A percentile compares a stretch with the other conserved stretches of the same genome.
These are phyloP conservation scores for Melanotaenia trifasciata DNA, from an alignment of 2,797 vertebrate species.

Conservation along the genomic window DNA sequence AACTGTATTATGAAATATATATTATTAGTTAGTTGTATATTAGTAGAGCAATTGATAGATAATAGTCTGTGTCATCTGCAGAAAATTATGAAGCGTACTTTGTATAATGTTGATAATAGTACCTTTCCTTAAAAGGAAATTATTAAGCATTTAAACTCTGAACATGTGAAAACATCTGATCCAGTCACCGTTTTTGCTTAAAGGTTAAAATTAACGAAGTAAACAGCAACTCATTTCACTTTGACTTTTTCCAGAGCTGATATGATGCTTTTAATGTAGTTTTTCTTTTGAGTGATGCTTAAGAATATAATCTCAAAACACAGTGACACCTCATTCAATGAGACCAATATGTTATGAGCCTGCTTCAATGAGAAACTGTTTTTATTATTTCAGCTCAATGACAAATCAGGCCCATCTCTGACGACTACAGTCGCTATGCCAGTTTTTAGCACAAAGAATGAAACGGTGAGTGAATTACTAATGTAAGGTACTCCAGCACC, in stretches of 20 bases:
- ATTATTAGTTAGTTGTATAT: no score
- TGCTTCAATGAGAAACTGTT: background rate
- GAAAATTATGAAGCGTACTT: no score
- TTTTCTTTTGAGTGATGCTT: slow-evolving; percentile 9
- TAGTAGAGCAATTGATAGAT: no score
- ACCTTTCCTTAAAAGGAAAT: background rate
- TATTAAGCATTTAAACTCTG: background rate
- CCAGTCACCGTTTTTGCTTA: background rate
- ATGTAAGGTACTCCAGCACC: background rate
- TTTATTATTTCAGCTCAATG: slow-evolving; percentile 84
- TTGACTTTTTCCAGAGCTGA: background rate
- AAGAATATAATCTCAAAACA: background rate
- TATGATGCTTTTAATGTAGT: background rate
- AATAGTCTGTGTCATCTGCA: background rate
- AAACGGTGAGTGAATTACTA: slow-evolving; percentile 84
- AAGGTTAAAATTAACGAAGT: background rate
- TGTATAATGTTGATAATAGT: background rate
- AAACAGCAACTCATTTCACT: background rate
- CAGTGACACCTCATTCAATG: background rate
- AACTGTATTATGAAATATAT: background rate
- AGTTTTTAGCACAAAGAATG: slow-evolving; percentile 98
- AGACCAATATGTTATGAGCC: background rate
- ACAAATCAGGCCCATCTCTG: slow-evolving; percentile 89
- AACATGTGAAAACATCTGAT: background rate
- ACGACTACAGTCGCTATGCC: slow-evolving; percentile 99